Conservation (phyloP, 2,113 vertebrate genomes). For the Calidris pugnax region DNA sequence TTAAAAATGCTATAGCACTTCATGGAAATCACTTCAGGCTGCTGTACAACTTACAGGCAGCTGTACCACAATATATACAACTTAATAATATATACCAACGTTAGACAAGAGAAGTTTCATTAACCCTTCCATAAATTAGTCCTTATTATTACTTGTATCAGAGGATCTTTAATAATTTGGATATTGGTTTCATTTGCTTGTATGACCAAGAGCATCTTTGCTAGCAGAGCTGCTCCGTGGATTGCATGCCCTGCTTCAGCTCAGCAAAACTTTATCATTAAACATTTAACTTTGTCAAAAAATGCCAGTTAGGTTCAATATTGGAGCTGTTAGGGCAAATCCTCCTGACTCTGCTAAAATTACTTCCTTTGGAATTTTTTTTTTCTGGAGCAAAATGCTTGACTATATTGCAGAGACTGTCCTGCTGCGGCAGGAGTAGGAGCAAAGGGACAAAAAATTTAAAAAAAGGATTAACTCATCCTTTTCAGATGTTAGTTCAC, state of each 20-base stretch:
- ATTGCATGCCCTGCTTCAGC: neutral
- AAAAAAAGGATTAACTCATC: neutral
- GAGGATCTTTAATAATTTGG: neutral
- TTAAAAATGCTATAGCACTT: neutral
- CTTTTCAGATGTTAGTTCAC: neutral
- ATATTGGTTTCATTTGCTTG: neutral
- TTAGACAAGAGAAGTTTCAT: neutral
- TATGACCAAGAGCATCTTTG: neutral
- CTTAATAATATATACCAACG: neutral
- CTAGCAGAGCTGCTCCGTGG: neutral
- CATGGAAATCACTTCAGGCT: neutral
- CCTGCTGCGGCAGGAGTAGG: neutral
- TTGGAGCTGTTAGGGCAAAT: neutral
- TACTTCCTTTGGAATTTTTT: neutral
- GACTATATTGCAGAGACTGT: neutral
- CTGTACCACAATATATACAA: neutral
- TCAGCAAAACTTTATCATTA: neutral
- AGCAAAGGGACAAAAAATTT: neutral
- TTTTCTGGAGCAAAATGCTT: neutral
- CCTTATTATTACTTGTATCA: neutral
- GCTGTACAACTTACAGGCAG: neutral
- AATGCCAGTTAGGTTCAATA: neutral
- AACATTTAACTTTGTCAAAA: neutral
- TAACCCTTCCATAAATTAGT: neutral
- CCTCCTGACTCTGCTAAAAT: slow-evolving; percentile 4